These are phyloP conservation scores for Acanthosepion lycidas DNA, from an alignment of 2,888 invertebrate genomes.

Conservation along the genomic window DNA sequence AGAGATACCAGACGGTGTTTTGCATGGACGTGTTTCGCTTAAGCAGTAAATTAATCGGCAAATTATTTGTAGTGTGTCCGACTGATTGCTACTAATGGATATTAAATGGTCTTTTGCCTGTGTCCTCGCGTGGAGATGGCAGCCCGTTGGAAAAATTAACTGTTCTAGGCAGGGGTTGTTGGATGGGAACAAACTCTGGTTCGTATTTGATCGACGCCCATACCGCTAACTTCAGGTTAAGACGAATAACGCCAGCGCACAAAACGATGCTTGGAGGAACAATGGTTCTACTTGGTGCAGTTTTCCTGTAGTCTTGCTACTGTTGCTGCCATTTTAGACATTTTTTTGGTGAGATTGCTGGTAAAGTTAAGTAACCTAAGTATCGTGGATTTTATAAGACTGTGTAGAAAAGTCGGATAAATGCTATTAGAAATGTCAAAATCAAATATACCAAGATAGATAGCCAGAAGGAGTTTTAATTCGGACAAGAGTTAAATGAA, in stretches of 20 bases:
- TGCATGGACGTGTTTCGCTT: not conserved
- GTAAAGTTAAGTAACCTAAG: too few relatives aligned
- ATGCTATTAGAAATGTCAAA: too few relatives aligned
- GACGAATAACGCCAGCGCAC: not conserved
- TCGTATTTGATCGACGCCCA: not conserved
- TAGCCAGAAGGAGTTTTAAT: too few relatives aligned
- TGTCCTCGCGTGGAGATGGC: not conserved
- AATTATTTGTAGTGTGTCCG: not conserved
- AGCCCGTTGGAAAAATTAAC: not conserved
- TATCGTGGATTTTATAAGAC: too few relatives aligned
- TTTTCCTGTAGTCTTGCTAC: not conserved
- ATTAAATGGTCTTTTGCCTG: not conserved
- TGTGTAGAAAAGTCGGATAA: too few relatives aligned
- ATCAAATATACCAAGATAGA: too few relatives aligned
- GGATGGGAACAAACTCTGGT: not conserved
- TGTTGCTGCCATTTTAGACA: too few relatives aligned
- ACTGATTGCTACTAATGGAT: not conserved
- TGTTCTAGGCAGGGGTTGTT: not conserved
- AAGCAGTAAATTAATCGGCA: not conserved
- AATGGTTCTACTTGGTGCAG: not conserved
- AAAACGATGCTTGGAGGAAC: not conserved
- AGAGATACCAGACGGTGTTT: not conserved
- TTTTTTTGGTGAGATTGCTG: too few relatives aligned
- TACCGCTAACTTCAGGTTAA: not conserved
- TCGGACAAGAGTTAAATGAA: too few relatives aligned